Percentiles rank a stretch among this genome's conserved stretches.
Conservation (phyloP, 2,797 vertebrate species). For the Geotrypetes seraphini region DNA sequence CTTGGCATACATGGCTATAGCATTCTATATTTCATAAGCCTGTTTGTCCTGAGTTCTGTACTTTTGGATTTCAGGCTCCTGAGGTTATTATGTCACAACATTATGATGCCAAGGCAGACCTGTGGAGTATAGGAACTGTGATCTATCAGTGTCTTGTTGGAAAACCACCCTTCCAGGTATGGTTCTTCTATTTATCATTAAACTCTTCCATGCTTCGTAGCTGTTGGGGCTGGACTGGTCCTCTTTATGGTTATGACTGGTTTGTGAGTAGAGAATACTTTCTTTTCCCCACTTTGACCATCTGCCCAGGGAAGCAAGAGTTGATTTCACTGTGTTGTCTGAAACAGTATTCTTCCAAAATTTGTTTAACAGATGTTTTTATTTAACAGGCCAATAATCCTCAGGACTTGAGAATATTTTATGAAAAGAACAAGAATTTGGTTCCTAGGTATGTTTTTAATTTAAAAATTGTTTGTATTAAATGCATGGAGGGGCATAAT, state of each 20-base stretch:
- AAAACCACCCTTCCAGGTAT: constrained; percentile 94
- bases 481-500: too few relatives aligned
- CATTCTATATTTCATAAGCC: too few relatives aligned
- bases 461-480: background rate
- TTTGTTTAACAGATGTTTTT: too few relatives aligned
- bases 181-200: background rate
- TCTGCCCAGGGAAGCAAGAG: background rate
- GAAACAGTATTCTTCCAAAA: too few relatives aligned
- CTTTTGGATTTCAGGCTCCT: constrained; percentile 64
- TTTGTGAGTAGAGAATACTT: too few relatives aligned
- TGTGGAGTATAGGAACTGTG: constrained; percentile 95
- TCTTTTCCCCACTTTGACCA: background rate
- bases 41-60: too few relatives aligned
- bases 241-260: too few relatives aligned
- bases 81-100: constrained; percentile 98
- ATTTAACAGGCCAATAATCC: constrained; percentile 82
- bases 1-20: too few relatives aligned
- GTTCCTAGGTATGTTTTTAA: constrained; percentile 72
- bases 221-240: background rate
- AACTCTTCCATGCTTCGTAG: background rate
- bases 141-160: constrained; percentile 95
- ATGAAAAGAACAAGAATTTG: constrained; percentile 91
- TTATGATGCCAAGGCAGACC: constrained; percentile 90
- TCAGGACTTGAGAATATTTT: constrained; percentile 93
- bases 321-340: too few relatives aligned